Evolutionary conservation across 2,888 invertebrate genomes (phyloP), one percentile per base, ranked within the genome.

Genomic region (Lucinisca nassula): DNA sequence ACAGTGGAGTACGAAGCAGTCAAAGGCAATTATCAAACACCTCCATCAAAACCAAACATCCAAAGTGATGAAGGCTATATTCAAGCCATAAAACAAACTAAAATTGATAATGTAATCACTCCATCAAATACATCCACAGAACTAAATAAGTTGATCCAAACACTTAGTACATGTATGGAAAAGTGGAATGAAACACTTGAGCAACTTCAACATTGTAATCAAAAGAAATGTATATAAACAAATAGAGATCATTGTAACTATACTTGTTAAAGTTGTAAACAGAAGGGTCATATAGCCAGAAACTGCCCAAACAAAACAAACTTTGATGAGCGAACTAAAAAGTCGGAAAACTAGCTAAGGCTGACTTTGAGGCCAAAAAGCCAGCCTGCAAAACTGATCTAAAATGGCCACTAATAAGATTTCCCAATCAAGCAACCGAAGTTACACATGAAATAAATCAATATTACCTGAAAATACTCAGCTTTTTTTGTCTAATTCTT

Each of bases 1-100:
- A 61, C 58, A 24, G 40, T 77, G 1, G 55, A 77, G 32, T 55
- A 58, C 32, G 77, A 77, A 58, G 38, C 77, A 24, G 55, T 55
- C 21, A 77, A 77, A 55, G 30, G 61, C n/a, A 37, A 17, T 24
- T n/a, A n/a, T n/a, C 55, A 77, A n/a, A 35, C 38, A 37, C 10
- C 10, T 32, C 58, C 38, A n/a, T 14, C n/a, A 49, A 77, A 77
- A 61, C 77, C 77, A 37, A 55, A 14, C 17, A 35, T 35, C 14
- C 38, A 38, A 17, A n/a, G 21, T 14, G 51, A 32, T 77, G 58
- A 14, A 61, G 35, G 61, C 8, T 40, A 61, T 27, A 37, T 32
- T 3, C 30, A 61, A 51, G 77, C 61, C 21, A 14, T 51, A 12
- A 24, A 77, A 35, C 51, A 37, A 17, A 77, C 10, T 17, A 21